Percentiles rank a stretch among this genome's conserved stretches.
Conservation (phyloP, 2,888 invertebrate species). For the Pollenia labialis region DNA sequence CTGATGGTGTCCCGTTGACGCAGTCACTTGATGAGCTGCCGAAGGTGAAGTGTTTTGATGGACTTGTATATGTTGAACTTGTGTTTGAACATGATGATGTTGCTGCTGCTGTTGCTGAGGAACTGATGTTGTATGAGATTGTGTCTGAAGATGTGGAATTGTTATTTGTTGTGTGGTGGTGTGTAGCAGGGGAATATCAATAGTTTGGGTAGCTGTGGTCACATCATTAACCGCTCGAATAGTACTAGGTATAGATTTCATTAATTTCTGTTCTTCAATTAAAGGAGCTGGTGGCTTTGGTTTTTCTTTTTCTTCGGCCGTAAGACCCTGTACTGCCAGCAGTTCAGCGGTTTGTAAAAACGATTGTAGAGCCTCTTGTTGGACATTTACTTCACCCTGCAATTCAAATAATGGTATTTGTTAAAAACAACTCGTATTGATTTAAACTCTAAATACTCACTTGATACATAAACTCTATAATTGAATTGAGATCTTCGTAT, state of each 20-base stretch:
- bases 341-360: slow-evolving; percentile 91
- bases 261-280: slow-evolving; percentile 82
- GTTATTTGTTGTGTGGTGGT: slow-evolving; percentile 80
- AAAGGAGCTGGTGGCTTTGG: slow-evolving; percentile 81
- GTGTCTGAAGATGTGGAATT: slow-evolving; percentile 80
- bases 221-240: slow-evolving; percentile 81
- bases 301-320: slow-evolving; percentile 85
- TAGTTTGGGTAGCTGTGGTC: slow-evolving; percentile 77
- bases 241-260: slow-evolving; percentile 84
- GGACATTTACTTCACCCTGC: slow-evolving; percentile 91
- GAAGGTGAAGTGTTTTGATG: slow-evolving; percentile 77
- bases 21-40: slow-evolving; percentile 61
- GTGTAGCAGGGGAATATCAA: slow-evolving; percentile 65
- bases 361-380: slow-evolving; percentile 91
- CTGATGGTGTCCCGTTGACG: slow-evolving; percentile 78
- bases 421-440: too few relatives aligned
- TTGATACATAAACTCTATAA: slow-evolving; percentile 92
- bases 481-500: slow-evolving; percentile 90
- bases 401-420: background rate
- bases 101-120: slow-evolving; percentile 76
- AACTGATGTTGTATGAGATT: slow-evolving; percentile 74
- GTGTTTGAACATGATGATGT: slow-evolving; percentile 81
- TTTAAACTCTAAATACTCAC: slow-evolving; percentile 74
- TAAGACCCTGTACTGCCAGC: slow-evolving; percentile 90
- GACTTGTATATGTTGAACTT: slow-evolving; percentile 81